Percentiles rank a stretch among this genome's conserved stretches.
Conservation (phyloP, 1,140 invertebrate species). For the Protaetia brevitarsis region DNA sequence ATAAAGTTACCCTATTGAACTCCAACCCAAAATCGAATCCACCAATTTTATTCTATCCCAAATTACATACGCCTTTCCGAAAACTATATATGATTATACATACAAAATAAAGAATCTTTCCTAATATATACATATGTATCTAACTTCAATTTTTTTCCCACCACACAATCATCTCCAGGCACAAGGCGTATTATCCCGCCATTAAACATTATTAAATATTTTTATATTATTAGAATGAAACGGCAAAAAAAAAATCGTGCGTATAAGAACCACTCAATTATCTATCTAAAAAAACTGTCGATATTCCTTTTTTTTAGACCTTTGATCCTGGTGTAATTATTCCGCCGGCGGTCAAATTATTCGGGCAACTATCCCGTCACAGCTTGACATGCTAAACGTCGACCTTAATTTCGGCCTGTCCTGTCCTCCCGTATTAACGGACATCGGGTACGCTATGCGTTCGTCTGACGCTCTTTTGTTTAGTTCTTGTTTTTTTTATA, state of each 20-base stretch:
- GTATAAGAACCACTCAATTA: slow-evolving; percentile 6
- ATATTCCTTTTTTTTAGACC: background rate
- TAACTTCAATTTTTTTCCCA: no score
- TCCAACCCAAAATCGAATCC: no score
- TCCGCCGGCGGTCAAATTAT: background rate
- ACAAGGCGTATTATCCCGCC: background rate
- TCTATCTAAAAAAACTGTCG: background rate
- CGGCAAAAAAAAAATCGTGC: background rate
- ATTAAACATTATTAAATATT: slow-evolving; percentile 17
- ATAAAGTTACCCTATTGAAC: no score
- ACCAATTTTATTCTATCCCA: no score
- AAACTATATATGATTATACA: no score
- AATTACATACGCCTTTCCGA: no score
- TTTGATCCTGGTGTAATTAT: slow-evolving; percentile 14
- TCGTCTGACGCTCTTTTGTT: background rate
- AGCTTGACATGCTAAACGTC: slow-evolving; percentile 14
- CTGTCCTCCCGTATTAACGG: background rate
- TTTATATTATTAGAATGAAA: slow-evolving; percentile 5
- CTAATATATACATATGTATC: no score
- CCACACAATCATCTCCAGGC: no score
- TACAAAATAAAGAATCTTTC: no score
- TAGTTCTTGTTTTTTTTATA: background rate
- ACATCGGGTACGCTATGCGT: background rate
- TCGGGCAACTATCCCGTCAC: slow-evolving; percentile 21
- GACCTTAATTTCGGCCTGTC: slow-evolving; percentile 5